Evolutionary conservation across 2,797 vertebrate genomes (phyloP), one percentile per base, ranked within the genome.

Genomic region (Nyctibius grandis): DNA sequence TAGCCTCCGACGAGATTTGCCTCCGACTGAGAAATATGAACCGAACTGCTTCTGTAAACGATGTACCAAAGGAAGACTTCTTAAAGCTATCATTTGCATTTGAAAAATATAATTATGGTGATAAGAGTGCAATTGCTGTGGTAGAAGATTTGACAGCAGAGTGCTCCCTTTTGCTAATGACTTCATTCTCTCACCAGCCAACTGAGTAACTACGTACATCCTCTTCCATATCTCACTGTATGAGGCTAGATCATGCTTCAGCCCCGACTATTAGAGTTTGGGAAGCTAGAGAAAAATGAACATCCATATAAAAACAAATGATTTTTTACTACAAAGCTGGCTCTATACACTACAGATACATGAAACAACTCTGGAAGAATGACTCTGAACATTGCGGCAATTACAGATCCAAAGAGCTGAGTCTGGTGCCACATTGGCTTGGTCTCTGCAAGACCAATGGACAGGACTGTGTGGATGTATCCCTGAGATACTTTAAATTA

Each of bases 1-100:
- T 47, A 47, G 34, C 45, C 50, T 80, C 23, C 8, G 53, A 87
- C 3, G 2, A 67, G 70, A 87, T 54, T 65, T 82, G 45, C n/a
- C 86, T 82, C 80, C 6, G 11, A 48, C 59, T 57, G 36, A 82
- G 67, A 93, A 87, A 91, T 9, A 63, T 0, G 2, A 96, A 74
- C 44, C 0, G 2, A 87, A 80, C 38, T 45, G 47, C 54, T 91
- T 20, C 78, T 40, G 36, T 70, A 91, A 93, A 88, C 0, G 1
- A 77, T 1, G 12, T 28, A 77, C 34, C 33, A 78, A 83, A 76
- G 68, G 54, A 93, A 81, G 73, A 88, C 68, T 65, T 89, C 83
- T 85, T 93, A 85, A 91, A 92, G 54, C 42, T 78, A 84, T 78
- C 29, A 80, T 93, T 89, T 94, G 89, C 85, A 89, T 95, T 92